Evolutionary conservation across 1,140 invertebrate genomes (phyloP), one percentile per base, ranked within the genome.

Genomic region (Capitella teleta): DNA sequence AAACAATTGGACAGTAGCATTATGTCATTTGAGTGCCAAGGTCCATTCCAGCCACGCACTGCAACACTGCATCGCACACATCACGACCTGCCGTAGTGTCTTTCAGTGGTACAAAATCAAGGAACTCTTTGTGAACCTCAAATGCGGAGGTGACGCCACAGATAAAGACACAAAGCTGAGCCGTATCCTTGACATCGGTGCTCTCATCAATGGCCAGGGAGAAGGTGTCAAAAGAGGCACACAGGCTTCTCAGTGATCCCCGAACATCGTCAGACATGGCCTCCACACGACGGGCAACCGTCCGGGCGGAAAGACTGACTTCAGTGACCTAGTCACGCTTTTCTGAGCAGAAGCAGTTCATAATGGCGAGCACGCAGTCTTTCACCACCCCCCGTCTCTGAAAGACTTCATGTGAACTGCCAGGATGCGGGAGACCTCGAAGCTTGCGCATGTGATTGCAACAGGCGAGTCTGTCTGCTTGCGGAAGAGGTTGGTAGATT

Each of bases 161-260:
- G 45, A 51, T 44, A 40, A 38, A 54, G 40, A 51, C 25, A 12
- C 41, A 36, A 28, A 51, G 25, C 28, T 44, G 28, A 37, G 41
- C 23, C 32, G 28, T 49, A 38, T 36, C 28, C 25, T n/a, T 18
- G 1, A 43, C 43, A 36, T 51, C 30, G 10, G 19, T 45, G n/a
- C 36, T 44, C 28, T 54, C 40, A 51, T 54, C 37, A 25, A 54
- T 25, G 12, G 48, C 48, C 34, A 54, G 12, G 24, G 24, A 50
- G 41, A 54, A 44, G 30, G 30, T 10, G 30, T 10, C 8, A 32
- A 32, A n/a, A 32, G n/a, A n/a, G n/a, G n/a, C n/a, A n/a, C n/a
- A n/a, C n/a, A n/a, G n/a, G n/a, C n/a, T n/a, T 32, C 30, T 32
- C n/a, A 32, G 30, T 10, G 30, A 8, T 10, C 8, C 8, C n/a